phyloP scores from a whole-genome alignment of 2,888 invertebrate genomes.

The Drosophila koepferae region DNA sequence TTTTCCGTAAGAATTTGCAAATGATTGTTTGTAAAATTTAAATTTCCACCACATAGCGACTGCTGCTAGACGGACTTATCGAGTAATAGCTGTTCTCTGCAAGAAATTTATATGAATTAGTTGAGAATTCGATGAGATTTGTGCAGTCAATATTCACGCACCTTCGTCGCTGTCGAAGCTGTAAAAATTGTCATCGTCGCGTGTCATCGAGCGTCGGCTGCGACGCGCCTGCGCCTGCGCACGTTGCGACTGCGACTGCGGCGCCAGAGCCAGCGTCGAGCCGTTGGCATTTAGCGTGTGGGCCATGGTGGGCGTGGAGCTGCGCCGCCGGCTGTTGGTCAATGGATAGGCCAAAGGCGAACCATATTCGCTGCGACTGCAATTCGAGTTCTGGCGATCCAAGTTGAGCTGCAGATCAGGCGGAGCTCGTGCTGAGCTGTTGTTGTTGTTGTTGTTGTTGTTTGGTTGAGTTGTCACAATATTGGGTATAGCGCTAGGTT shows the following conservation, averaged over 20 bases:
- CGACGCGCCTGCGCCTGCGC: constrained; percentile 54
- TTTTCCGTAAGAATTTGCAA: background rate
- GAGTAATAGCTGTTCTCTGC: constrained; percentile 83
- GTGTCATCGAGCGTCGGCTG: constrained; percentile 77
- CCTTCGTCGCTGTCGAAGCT: constrained; percentile 85
- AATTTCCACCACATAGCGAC: constrained; percentile 81
- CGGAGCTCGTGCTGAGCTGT: background rate
- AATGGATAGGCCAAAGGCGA: constrained; percentile 80
- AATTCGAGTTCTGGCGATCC: constrained; percentile 69
- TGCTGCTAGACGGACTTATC: constrained; percentile 81
- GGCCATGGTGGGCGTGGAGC: constrained; percentile 65
- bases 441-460: constrained; percentile 27
- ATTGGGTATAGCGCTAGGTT: constrained; percentile 43
- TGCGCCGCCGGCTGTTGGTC: constrained; percentile 60
- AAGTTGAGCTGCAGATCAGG: constrained; percentile 26
- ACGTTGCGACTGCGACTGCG: constrained; percentile 25
- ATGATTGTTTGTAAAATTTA: constrained; percentile 35
- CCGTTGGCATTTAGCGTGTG: background rate
- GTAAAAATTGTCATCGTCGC: constrained; percentile 83
- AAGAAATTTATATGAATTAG: background rate
- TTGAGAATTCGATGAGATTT: background rate
- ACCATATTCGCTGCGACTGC: constrained; percentile 80
- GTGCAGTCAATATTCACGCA: constrained; percentile 35
- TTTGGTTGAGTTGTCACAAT: constrained; percentile 50
- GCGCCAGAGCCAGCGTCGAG: background rate